Base-by-base conservation (phyloP, 2,888 invertebrate species). In the Zelleria hepariella region DNA sequence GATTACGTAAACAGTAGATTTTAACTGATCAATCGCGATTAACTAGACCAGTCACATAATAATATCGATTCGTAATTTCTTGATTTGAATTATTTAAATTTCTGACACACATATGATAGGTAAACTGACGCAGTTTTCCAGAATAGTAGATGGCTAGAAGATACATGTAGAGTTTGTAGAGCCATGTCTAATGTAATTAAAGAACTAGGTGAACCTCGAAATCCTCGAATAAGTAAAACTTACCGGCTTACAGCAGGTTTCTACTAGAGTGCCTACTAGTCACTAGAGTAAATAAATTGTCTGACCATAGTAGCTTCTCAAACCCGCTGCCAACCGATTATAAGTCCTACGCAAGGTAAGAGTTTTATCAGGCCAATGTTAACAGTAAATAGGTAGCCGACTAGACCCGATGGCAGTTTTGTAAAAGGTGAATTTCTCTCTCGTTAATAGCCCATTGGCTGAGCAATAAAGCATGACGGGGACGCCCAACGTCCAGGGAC, bases 401-500 rank as follows among this genome's bases (percentile, higher is more conserved):
- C n/a, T n/a, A n/a, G n/a, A n/a, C n/a, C n/a, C n/a, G n/a, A n/a
- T n/a, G n/a, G n/a, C 3, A 42, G 32, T 42, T 42, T 42, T 42
- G 32, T 15, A 42, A 42, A 42, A 42, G 15, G 32, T 42, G 15
- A 54, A 25, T 54, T 54, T 54, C 54, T 54, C 54, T 54, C 32
- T 42, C 32, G 32, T 15, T 54, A 18, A 54, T 54, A 26, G 54
- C 54, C 2, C 20, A 51, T 21, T 23, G 10, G 21, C 10, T 10
- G 23, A 8, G 51, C 10, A 51, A 57, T 59, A 59, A 59, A 63
- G 62, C 62, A 58, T 67, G 61, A 59, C 63, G 61, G 55, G 61
- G 49, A 56, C 26, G 63, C 63, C 64, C 63, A 63, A 67, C 64
- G 64, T 60, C 63, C 59, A 65, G 63, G 72, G 74, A 74, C 80